Conservation (phyloP, 2,797 vertebrate genomes). For the Orientallactaga sibirica region DNA sequence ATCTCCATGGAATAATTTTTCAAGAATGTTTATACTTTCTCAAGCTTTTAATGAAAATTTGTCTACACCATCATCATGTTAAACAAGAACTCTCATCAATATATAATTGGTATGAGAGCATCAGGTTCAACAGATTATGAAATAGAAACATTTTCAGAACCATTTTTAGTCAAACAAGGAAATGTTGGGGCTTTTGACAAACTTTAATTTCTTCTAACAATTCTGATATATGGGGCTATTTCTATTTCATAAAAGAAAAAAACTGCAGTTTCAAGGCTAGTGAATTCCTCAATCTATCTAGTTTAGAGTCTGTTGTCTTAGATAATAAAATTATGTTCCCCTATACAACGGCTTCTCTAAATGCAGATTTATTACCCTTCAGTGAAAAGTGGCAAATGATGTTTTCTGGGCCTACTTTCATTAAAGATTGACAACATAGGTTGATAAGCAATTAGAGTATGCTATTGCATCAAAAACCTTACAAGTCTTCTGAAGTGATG, state of each 20-base stretch:
- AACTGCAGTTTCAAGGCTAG: neutral
- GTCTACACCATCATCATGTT: neutral
- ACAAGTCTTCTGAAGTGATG: slow-evolving; percentile 37
- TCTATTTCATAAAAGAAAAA: slow-evolving; percentile 37
- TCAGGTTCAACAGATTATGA: neutral
- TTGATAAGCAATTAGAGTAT: neutral
- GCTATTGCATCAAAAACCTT: neutral
- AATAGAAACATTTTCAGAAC: slow-evolving; percentile 1
- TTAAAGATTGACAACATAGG: neutral
- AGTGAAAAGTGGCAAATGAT: neutral
- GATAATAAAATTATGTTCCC: neutral
- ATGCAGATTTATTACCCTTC: neutral
- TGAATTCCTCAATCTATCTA: neutral
- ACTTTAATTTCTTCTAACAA: slow-evolving; percentile 5
- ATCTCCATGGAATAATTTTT: slow-evolving; percentile 56
- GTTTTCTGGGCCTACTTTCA: neutral
- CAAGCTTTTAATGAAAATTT: slow-evolving; percentile 37
- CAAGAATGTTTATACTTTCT: slow-evolving; percentile 60
- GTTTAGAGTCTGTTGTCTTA: neutral
- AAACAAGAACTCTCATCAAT: slow-evolving; percentile 28
- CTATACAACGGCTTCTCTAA: fast-evolving
- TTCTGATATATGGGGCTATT: neutral
- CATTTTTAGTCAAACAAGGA: neutral
- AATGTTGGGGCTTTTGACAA: neutral
- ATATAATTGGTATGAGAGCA: neutral